phyloP scores from a whole-genome alignment of 2,797 vertebrate species.

The Mycteria americana region DNA sequence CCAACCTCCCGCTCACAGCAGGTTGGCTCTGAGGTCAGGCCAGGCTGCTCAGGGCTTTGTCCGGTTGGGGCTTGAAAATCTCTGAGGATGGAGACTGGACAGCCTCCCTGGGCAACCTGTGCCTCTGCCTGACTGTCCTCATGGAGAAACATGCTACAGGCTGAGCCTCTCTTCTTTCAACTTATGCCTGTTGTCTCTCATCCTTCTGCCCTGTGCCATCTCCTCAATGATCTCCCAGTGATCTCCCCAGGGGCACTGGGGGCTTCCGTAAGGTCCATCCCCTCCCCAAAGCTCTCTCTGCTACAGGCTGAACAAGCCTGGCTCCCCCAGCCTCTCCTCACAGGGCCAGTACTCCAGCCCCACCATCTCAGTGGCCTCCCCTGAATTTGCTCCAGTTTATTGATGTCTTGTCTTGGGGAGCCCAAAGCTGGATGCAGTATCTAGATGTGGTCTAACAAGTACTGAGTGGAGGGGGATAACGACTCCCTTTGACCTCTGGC shows the following conservation, averaged over 20 bases:
- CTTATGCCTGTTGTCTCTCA: not conserved
- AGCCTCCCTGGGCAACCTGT: not conserved
- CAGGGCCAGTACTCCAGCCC: not conserved
- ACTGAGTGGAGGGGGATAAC: not conserved
- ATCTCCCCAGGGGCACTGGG: not conserved
- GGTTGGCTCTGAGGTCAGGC: not conserved
- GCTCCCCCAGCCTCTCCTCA: not conserved
- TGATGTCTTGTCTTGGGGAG: not conserved
- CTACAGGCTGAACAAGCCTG: not conserved
- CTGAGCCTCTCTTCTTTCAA: not conserved
- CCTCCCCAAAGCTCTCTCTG: accelerated
- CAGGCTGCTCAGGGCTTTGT: not conserved
- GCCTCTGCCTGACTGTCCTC: too few relatives aligned
- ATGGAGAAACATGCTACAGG: not conserved
- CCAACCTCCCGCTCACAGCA: not conserved
- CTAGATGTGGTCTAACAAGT: not conserved
- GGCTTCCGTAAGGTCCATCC: not conserved
- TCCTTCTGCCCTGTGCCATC: not conserved
- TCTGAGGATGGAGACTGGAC: not conserved
- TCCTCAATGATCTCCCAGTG: not conserved
- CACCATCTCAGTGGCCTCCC: not conserved
- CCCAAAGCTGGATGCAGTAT: not conserved
- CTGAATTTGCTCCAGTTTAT: not conserved
- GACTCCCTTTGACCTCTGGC: accelerated
- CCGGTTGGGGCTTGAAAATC: not conserved